Conservation (phyloP, 2,113 vertebrate genomes). For the Oenanthe oenanthe region DNA sequence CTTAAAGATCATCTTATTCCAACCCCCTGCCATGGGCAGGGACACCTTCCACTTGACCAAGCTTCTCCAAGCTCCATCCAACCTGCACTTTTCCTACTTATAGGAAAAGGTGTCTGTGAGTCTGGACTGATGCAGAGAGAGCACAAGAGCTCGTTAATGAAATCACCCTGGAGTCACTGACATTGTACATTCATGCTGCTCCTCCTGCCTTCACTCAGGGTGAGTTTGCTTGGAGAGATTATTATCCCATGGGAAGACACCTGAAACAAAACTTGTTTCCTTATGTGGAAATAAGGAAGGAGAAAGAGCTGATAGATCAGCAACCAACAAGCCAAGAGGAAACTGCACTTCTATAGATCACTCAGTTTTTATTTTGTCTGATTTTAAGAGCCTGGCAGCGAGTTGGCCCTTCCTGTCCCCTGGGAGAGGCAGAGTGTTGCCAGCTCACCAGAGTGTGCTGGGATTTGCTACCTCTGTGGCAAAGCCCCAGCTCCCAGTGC, state of each 20-base stretch:
- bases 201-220: background rate
- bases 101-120: background rate
- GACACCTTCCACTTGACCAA: fast-evolving
- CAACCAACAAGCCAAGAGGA: background rate
- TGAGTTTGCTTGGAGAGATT: background rate
- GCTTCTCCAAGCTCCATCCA: background rate
- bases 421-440: background rate
- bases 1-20: background rate
- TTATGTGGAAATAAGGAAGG: background rate
- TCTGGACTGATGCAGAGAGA: background rate
- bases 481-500: background rate
- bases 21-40: background rate
- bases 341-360: background rate
- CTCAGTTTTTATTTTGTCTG: background rate
- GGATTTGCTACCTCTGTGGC: background rate
- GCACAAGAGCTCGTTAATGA: background rate
- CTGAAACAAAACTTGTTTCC: background rate
- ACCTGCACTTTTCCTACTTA: too few species aligned
- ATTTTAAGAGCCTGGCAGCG: background rate
- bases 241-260: background rate
- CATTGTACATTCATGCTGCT: fast-evolving
- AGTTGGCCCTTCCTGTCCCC: background rate
- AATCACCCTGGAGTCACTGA: background rate
- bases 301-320: background rate
- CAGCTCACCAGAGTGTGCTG: background rate